Conservation (phyloP, 1,140 invertebrate genomes). For the Trialeurodes vaporariorum region DNA sequence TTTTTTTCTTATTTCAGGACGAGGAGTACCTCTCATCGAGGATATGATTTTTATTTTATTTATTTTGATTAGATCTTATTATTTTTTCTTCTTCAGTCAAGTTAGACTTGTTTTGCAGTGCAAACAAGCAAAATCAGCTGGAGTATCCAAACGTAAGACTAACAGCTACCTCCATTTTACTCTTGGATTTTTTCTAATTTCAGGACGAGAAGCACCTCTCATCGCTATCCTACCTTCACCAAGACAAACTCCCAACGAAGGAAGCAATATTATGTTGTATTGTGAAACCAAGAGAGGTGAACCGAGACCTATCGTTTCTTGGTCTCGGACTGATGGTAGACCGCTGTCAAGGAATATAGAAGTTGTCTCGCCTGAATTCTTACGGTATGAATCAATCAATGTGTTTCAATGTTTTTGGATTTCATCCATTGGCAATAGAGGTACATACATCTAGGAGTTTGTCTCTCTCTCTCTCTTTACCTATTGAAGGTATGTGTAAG, state of each 20-base stretch:
- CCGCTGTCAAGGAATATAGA: constrained; percentile 51
- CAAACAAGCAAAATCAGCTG: neutral
- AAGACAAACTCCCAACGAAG: constrained; percentile 47
- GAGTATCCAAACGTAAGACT: neutral
- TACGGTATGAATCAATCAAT: constrained; percentile 49
- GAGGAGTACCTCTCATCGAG: constrained; percentile 63
- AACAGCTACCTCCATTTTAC: neutral
- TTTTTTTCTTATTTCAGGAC: no score
- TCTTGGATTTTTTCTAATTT: no score
- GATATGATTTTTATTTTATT: no score
- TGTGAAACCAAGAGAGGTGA: constrained; percentile 62
- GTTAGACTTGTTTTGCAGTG: no score
- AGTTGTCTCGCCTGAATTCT: constrained; percentile 49
- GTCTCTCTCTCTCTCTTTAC: no score
- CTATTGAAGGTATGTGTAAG: no score
- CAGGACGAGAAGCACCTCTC: constrained; percentile 65
- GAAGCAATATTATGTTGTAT: constrained; percentile 58
- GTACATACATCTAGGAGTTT: no score
- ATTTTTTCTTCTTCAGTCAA: neutral
- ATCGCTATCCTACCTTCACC: constrained; percentile 63
- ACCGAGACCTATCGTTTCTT: constrained; percentile 60
- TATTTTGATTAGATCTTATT: neutral
- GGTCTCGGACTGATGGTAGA: constrained; percentile 57
- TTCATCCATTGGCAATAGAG: no score
- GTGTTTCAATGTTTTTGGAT: no score